Evolutionary conservation across 2,113 vertebrate species (phyloP), one percentile per base, ranked within the genome.

Genomic region (Todiramphus saurophagus): DNA sequence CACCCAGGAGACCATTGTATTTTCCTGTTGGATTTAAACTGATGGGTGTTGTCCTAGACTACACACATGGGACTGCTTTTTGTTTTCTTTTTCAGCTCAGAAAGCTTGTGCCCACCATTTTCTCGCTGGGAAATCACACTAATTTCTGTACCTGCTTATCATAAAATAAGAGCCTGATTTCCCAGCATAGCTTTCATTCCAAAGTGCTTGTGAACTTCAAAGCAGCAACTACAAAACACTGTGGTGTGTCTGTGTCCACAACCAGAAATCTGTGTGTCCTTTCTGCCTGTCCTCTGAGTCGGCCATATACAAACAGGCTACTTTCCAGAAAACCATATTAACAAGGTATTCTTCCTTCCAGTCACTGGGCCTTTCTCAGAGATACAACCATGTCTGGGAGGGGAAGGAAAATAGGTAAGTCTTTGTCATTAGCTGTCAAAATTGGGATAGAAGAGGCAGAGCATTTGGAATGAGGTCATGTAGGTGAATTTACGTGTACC

Each of bases 71-170:
- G 43, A 86, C 62, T 48, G 23, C 16, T 60, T 60, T 85, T 82
- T 83, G 35, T 95, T 95, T 91, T 66, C 46, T 48, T 80, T 96
- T 97, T 77, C 73, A 87, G 39, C 77, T 90, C 89, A 86, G 72
- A 93, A 87, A 50, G 7, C 37, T 59, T 56, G 35, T 24, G 39
- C 80, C 64, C 50, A 63, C 46, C 41, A 50, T 94, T 89, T 96
- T 66, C 60, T 93, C 37, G 43, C 8, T 82, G 78, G 31, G 75
- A 92, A 92, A 88, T 86, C 81, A 94, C 69, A 74, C 53, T 43
- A 44, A 39, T 89, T 94, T 60, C 80, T 72, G 31, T 89, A 69
- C 67, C 69, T 86, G 41, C 37, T 93, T 87, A 72, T 86, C 75
- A 67, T 63, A 83, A 96, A 86, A 70, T 53, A 69, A 67, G 10